phyloP scores from a whole-genome alignment of 2,113 vertebrate species.

The Pseudopodoces humilis region DNA sequence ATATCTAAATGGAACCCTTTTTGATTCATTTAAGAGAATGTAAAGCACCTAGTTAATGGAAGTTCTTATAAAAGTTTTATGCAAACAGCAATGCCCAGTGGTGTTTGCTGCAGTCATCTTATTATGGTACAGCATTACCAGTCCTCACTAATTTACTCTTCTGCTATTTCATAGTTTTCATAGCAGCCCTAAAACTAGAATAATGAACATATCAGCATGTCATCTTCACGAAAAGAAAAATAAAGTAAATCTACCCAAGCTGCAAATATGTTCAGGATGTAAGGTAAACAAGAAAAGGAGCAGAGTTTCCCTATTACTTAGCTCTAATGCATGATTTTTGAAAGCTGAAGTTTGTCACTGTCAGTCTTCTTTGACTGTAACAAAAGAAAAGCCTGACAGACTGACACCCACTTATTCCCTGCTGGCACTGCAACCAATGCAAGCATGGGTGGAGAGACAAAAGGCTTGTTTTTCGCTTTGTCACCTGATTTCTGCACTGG shows the following conservation, averaged over 20 bases:
- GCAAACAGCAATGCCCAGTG: neutral
- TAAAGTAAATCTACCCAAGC: neutral
- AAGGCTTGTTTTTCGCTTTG: neutral
- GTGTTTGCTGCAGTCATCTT: neutral
- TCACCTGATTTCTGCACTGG: neutral
- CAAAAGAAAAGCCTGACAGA: neutral
- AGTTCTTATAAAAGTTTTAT: neutral
- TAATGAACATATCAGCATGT: neutral
- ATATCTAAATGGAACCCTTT: neutral
- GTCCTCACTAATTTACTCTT: neutral
- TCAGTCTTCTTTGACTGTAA: neutral
- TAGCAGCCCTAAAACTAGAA: neutral
- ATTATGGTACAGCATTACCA: neutral
- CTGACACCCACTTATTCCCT: neutral
- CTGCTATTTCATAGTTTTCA: neutral
- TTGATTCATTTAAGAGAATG: neutral
- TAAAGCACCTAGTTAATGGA: neutral
- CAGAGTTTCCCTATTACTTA: neutral
- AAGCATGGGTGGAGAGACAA: neutral
- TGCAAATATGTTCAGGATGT: neutral
- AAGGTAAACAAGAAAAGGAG: neutral
- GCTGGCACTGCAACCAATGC: accelerated
- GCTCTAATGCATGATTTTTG: neutral
- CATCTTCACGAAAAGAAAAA: neutral
- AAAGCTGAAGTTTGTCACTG: neutral